phyloP scores from a whole-genome alignment of 2,888 invertebrate genomes.

The Andricus curvator region DNA sequence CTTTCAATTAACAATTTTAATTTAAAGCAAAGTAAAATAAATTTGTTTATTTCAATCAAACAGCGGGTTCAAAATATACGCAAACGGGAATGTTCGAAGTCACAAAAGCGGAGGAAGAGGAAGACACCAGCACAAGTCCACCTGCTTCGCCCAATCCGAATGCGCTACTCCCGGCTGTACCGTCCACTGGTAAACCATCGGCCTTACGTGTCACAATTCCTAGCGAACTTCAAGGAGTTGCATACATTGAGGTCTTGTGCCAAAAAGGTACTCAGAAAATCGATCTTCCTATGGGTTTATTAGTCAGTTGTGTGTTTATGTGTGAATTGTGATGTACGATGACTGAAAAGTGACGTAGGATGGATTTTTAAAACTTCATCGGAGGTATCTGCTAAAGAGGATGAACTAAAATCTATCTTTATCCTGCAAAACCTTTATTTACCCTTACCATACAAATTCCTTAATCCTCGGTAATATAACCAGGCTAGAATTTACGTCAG shows the following conservation, averaged over 20 bases:
- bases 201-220: slow-evolving; percentile 95
- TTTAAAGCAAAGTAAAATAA: neutral
- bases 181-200: slow-evolving; percentile 83
- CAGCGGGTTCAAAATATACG: slow-evolving; percentile 95
- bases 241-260: slow-evolving; percentile 96
- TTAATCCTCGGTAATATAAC: neutral
- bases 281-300: no score
- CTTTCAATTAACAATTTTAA: no score
- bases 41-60: slow-evolving; percentile 15
- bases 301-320: no score
- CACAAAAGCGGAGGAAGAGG: slow-evolving; percentile 93
- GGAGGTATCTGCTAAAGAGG: no score
- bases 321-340: neutral
- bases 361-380: no score
- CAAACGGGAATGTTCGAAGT: slow-evolving; percentile 98
- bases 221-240: slow-evolving; percentile 95
- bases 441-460: neutral
- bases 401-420: no score
- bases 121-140: slow-evolving; percentile 79
- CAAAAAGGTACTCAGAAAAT: slow-evolving; percentile 86
- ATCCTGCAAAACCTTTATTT: no score
- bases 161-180: slow-evolving; percentile 78
- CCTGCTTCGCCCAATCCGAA: slow-evolving; percentile 80
- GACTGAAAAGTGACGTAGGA: no score
- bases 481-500: neutral